Evolutionary conservation across 1,140 invertebrate genomes (phyloP), one percentile per base, ranked within the genome.

Genomic region (Musca domestica): DNA sequence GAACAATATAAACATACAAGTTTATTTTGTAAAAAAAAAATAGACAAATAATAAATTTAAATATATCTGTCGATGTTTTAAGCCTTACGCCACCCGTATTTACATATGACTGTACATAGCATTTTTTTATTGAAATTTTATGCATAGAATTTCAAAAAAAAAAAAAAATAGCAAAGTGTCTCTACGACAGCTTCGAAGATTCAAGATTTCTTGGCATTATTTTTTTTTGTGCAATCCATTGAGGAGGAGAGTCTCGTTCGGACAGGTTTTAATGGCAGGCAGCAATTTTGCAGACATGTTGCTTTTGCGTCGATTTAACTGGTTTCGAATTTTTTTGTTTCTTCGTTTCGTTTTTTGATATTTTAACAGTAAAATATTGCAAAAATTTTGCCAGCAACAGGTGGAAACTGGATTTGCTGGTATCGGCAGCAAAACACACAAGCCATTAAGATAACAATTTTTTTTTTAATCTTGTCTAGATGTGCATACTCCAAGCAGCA

Each of bases 281-380:
- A 12, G 17, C 1, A 19, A 51, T 51, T 22, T 51, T 51, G 20
- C 20, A 19, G n/a, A 3, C 19, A 10, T 49, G 48, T 49, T 49
- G 19, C 19, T 49, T 2, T 19, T 49, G n/a, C n/a, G 17, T 9
- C 20, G 19, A n/a, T 20, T 51, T 22, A 51, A 20, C 17, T 20
- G 48, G 48, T 51, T 49, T 49, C 15, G 27, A 3, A 9, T 30
- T 30, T 30, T 30, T 4, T 30, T 30, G n/a, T n/a, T 30, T 30
- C 15, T n/a, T 49, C 19, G 48, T 20, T 48, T 49, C 6, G 9
- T 51, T 51, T 51, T 51, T 10, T 51, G 6, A 5, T 51, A 51
- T 51, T 51, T 51, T 51, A 51, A 22, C 48, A 51, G 48, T 51
- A 51, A 51, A 51, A 19, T 51, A 51, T 51, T 51, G 48, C 48